These are phyloP conservation scores for Cheilosia pagana DNA, from an alignment of 2,888 invertebrate species.

Conservation along the genomic window DNA sequence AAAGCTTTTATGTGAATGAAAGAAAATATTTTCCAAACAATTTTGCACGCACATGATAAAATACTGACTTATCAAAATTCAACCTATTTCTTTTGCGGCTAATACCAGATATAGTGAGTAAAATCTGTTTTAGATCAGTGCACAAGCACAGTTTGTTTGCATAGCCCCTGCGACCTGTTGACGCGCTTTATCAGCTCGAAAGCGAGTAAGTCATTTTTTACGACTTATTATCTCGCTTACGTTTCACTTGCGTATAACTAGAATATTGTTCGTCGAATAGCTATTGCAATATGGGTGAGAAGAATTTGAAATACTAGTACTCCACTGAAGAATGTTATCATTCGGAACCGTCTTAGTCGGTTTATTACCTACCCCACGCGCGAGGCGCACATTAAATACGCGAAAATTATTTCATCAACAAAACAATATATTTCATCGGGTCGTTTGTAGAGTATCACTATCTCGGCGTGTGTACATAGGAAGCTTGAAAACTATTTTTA, in stretches of 20 bases:
- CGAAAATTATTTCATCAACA: conserved; percentile 23
- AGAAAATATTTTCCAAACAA: no score
- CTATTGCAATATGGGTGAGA: neutral
- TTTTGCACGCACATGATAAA: no score
- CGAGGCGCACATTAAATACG: conserved; percentile 9
- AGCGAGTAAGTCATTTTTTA: conserved; percentile 10
- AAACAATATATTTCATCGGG: conserved; percentile 7
- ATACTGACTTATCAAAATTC: no score
- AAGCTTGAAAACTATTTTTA: no score
- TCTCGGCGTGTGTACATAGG: no score
- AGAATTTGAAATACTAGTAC: no score
- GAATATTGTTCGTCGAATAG: neutral
- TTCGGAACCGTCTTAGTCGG: conserved; percentile 6
- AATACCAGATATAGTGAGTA: conserved; percentile 17
- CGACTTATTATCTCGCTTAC: conserved; percentile 8
- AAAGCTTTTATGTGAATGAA: no score
- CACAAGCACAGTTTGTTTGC: neutral
- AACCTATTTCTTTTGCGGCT: conserved; percentile 18
- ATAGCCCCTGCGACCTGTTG: conserved; percentile 10
- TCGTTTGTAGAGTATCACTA: no score
- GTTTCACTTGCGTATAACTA: conserved; percentile 1
- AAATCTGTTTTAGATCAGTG: neutral
- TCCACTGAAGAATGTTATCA: conserved; percentile 12
- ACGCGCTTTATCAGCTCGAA: conserved; percentile 23
- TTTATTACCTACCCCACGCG: conserved; percentile 24